phyloP scores from a whole-genome alignment of 2,888 invertebrate genomes.

The Spisula solida region DNA sequence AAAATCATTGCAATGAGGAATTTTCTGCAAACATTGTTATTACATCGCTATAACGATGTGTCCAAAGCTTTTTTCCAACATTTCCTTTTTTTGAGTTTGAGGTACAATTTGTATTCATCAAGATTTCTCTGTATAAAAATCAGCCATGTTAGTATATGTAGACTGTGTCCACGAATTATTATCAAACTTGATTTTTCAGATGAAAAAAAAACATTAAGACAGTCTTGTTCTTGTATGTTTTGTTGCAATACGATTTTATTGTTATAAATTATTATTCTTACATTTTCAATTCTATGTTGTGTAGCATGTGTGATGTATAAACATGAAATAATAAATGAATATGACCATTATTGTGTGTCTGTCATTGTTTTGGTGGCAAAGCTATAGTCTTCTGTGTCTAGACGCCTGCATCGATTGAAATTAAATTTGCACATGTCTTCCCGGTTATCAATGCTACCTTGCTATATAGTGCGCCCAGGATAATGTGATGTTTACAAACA shows the following conservation, averaged over 20 bases:
- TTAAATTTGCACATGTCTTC: no score
- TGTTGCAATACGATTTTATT: slow-evolving; percentile 68
- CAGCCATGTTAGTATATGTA: neutral
- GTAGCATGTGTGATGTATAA: slow-evolving; percentile 59
- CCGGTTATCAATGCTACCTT: no score
- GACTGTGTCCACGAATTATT: neutral
- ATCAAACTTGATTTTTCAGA: neutral
- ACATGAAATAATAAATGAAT: slow-evolving; percentile 45
- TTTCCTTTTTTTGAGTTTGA: no score
- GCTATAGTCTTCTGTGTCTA: no score
- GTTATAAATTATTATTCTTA: slow-evolving; percentile 65
- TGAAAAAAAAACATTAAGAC: neutral
- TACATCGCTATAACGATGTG: no score
- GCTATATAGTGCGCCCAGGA: no score
- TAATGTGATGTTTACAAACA: no score
- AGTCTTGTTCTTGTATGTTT: slow-evolving; percentile 28
- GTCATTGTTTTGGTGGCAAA: neutral
- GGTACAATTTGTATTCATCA: no score
- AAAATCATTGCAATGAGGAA: no score
- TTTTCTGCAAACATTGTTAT: no score
- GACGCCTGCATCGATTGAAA: no score
- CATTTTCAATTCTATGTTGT: slow-evolving; percentile 57
- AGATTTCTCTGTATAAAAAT: neutral
- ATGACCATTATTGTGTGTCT: slow-evolving; percentile 6
- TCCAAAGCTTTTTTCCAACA: no score